phyloP scores from a whole-genome alignment of 2,888 invertebrate genomes.

The Philereme transversata region DNA sequence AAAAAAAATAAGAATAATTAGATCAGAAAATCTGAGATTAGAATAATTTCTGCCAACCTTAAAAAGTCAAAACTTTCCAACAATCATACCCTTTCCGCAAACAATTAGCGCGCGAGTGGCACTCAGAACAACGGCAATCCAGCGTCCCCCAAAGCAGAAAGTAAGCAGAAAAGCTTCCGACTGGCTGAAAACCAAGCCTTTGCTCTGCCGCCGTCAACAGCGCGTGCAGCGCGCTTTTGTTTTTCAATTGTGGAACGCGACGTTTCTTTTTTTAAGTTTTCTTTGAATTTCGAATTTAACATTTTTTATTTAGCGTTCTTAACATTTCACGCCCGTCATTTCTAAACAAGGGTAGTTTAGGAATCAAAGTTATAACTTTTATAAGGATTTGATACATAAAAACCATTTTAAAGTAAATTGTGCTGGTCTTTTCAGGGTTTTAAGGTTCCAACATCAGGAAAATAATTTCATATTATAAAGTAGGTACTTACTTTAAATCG shows the following conservation, averaged over 20 bases:
- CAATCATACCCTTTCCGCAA: constrained; percentile 82
- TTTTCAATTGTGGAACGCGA: constrained; percentile 39
- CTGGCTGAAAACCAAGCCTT: constrained; percentile 67
- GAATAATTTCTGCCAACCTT: constrained; percentile 59
- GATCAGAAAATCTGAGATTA: too few species aligned
- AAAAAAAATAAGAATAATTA: too few species aligned
- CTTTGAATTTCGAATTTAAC: constrained; percentile 12
- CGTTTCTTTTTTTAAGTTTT: constrained; percentile 18
- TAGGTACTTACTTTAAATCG: too few species aligned
- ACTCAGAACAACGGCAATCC: constrained; percentile 77
- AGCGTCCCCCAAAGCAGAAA: constrained; percentile 59
- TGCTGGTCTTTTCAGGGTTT: too few species aligned
- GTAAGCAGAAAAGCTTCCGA: constrained; percentile 59
- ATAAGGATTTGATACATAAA: too few species aligned
- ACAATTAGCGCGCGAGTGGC: constrained; percentile 80
- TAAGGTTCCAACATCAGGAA: too few species aligned
- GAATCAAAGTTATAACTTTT: too few species aligned
- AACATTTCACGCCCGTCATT: neutral
- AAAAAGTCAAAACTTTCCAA: constrained; percentile 66
- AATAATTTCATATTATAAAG: too few species aligned
- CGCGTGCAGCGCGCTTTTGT: constrained; percentile 64
- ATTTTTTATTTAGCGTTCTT: constrained; percentile 3
- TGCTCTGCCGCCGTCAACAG: constrained; percentile 68
- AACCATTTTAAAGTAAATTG: too few species aligned
- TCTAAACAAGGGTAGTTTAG: neutral